Conservation (phyloP, 2,797 vertebrate species). For the Sandelia bainsii region DNA sequence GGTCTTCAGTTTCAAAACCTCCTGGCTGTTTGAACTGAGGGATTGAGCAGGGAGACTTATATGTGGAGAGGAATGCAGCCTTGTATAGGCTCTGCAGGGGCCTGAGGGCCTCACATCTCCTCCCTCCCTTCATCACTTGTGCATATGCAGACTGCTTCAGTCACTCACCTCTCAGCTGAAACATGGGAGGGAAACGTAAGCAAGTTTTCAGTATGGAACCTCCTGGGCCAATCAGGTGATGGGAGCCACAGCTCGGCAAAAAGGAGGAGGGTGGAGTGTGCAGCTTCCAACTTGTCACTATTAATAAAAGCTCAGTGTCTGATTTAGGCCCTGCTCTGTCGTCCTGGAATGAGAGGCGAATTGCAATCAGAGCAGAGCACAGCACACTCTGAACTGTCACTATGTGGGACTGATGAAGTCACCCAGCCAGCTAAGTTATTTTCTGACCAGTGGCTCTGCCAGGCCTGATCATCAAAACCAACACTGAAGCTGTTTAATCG, state of each 20-base stretch:
- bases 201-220: constrained; percentile 75
- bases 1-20: constrained; percentile 54
- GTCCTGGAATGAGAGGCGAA: constrained; percentile 75
- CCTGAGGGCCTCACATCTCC: constrained; percentile 78
- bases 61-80: constrained; percentile 88
- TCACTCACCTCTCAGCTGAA: constrained; percentile 77
- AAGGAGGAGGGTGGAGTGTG: constrained; percentile 40
- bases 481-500: constrained; percentile 50
- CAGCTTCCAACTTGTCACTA: constrained; percentile 71
- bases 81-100: constrained; percentile 86
- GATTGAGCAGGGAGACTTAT: constrained; percentile 40
- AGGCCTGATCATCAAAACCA: constrained; percentile 41
- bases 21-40: constrained; percentile 47
- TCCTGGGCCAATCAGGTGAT: constrained; percentile 52
- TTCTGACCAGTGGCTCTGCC: constrained; percentile 67
- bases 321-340: constrained; percentile 67
- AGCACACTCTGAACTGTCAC: constrained; percentile 52
- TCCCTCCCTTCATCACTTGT: constrained; percentile 37
- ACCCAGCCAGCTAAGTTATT: constrained; percentile 57
- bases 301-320: constrained; percentile 80
- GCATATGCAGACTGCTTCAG: constrained; percentile 68
- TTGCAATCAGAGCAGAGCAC: constrained; percentile 64
- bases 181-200: constrained; percentile 67
- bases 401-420: constrained; percentile 70
- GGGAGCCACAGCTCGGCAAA: constrained; percentile 27